Percentiles rank a stretch among this genome's conserved stretches.
These are phyloP conservation scores for Sclerurus mexicanus DNA, from an alignment of 2,113 vertebrate species.

Conservation along the genomic window DNA sequence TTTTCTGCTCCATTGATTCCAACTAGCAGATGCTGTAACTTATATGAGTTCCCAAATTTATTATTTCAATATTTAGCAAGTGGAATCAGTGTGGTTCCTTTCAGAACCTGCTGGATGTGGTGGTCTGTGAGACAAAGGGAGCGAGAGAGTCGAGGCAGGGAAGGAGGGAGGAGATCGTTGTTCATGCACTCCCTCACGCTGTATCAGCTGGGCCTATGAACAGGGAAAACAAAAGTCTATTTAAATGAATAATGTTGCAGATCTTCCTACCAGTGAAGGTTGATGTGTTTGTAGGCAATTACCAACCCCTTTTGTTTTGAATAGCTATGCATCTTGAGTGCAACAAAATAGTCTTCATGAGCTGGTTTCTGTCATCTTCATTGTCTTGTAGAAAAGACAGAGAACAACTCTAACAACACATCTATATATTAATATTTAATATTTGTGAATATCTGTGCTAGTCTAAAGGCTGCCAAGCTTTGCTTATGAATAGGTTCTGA, in stretches of 20 bases:
- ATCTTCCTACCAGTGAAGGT: neutral
- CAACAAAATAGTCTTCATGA: neutral
- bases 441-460: neutral
- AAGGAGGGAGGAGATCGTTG: neutral
- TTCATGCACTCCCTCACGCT: neutral
- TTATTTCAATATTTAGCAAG: conserved; percentile 41
- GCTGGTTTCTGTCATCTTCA: neutral
- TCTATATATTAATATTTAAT: neutral
- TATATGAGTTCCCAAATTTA: neutral
- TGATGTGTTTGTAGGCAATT: neutral
- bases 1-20: conserved; percentile 27
- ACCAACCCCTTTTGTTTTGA: neutral
- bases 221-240: neutral
- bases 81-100: neutral
- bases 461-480: neutral
- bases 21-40: conserved; percentile 20
- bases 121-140: neutral
- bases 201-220: neutral
- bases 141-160: neutral
- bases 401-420: neutral
- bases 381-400: neutral
- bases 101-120: neutral
- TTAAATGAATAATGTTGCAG: neutral
- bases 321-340: neutral
- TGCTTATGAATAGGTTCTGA: neutral